Evolutionary conservation across 2,113 vertebrate genomes (phyloP).

Genomic region (Dipodomys ordii): DNA sequence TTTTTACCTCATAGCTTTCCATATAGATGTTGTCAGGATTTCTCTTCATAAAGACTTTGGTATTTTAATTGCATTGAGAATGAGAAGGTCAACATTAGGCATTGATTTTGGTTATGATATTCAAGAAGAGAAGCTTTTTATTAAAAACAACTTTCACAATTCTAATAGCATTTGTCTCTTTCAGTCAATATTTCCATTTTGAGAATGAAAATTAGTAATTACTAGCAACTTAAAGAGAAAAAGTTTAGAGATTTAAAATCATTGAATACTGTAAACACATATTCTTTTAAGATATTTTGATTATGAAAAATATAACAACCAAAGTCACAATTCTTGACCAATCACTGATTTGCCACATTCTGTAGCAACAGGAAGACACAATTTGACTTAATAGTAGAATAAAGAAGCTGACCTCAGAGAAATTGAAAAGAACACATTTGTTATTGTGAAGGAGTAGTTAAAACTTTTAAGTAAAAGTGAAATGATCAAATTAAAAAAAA

Average conservation of each 20-base stretch:
- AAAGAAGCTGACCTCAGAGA: not conserved
- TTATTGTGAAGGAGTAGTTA: not conserved
- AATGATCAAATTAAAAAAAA: not conserved
- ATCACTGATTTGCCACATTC: not conserved
- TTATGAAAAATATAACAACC: not conserved
- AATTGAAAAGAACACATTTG: not conserved
- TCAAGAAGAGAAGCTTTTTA: no score
- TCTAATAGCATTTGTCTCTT: not conserved
- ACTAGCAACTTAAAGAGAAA: not conserved
- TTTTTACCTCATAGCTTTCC: no score
- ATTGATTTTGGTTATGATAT: no score
- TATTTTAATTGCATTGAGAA: no score
- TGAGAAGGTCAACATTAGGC: no score
- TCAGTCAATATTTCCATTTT: not conserved
- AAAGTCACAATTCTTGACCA: not conserved
- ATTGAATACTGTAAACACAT: not conserved
- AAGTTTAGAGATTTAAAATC: not conserved
- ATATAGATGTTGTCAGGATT: no score
- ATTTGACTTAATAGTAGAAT: fast-evolving
- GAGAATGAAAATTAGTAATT: not conserved
- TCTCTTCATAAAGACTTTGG: no score
- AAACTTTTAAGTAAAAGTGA: not conserved
- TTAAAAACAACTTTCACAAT: no score
- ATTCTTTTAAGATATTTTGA: not conserved
- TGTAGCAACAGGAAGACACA: not conserved